Evolutionary conservation across 2,113 vertebrate species (phyloP).

Genomic region (Cyphomyrus plagiostoma): DNA sequence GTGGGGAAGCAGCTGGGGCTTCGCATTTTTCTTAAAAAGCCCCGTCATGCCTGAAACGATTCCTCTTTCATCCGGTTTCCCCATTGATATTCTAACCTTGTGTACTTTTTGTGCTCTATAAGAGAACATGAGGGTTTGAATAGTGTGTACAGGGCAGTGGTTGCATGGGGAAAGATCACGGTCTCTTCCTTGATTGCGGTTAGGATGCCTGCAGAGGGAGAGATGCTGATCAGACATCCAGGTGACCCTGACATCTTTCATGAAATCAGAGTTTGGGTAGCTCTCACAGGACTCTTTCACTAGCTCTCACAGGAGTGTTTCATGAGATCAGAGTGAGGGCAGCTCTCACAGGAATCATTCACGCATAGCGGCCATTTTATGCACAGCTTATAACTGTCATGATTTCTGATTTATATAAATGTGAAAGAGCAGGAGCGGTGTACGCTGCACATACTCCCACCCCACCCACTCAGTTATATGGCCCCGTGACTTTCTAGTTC

Average conservation of each 20-base stretch:
- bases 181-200: neutral
- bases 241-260: neutral
- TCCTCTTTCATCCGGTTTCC: neutral
- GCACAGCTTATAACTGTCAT: neutral
- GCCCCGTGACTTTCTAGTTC: neutral
- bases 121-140: neutral
- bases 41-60: neutral
- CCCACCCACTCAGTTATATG: neutral
- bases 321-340: no score
- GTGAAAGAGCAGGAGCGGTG: neutral
- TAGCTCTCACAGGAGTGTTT: no score
- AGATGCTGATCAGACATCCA: neutral
- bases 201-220: neutral
- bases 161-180: no score
- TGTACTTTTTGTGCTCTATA: no score
- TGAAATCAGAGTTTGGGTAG: neutral
- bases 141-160: neutral
- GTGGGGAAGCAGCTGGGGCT: neutral
- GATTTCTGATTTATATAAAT: neutral
- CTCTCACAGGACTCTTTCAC: neutral
- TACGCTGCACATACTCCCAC: neutral
- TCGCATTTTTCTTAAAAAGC: neutral
- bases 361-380: neutral
- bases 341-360: no score
- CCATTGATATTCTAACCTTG: neutral